Percentiles rank a stretch among this genome's conserved stretches.
Evolutionary conservation across 2,797 vertebrate genomes (phyloP).

Genomic region (Oreonectes daqikongensis): DNA sequence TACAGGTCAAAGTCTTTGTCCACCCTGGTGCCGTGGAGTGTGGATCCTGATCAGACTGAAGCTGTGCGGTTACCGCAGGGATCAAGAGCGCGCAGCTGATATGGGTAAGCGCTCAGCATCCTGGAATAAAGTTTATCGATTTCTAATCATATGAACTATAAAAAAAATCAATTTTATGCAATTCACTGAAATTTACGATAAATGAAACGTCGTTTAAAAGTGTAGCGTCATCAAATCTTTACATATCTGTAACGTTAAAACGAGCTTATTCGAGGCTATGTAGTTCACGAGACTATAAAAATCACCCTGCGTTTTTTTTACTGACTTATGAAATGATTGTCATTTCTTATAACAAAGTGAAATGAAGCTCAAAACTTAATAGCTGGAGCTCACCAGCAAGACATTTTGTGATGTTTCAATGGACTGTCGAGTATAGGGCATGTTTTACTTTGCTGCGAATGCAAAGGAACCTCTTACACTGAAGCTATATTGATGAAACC

Average conservation of each 20-base stretch:
- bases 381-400: neutral
- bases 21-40: neutral
- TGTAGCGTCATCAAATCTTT: too few species aligned
- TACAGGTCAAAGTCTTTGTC: slow-evolving; percentile 9
- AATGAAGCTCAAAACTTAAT: neutral
- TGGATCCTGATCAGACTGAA: slow-evolving; percentile 22
- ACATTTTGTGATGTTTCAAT: neutral
- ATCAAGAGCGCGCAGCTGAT: slow-evolving; percentile 38
- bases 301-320: neutral
- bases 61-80: slow-evolving; percentile 22
- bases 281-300: neutral
- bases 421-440: neutral
- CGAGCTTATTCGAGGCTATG: too few species aligned
- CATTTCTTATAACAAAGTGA: neutral
- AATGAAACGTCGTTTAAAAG: neutral
- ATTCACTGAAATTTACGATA: neutral
- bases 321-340: neutral
- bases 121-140: slow-evolving; percentile 18
- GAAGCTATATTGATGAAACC: neutral
- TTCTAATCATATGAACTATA: neutral
- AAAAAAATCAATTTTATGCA: neutral
- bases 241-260: too few species aligned
- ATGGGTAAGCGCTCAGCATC: slow-evolving; percentile 50
- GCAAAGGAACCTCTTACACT: too few species aligned
- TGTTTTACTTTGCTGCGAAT: too few species aligned